These are phyloP conservation scores for Lasioglossum zephyrum DNA, from an alignment of 2,888 invertebrate species.

Conservation along the genomic window DNA sequence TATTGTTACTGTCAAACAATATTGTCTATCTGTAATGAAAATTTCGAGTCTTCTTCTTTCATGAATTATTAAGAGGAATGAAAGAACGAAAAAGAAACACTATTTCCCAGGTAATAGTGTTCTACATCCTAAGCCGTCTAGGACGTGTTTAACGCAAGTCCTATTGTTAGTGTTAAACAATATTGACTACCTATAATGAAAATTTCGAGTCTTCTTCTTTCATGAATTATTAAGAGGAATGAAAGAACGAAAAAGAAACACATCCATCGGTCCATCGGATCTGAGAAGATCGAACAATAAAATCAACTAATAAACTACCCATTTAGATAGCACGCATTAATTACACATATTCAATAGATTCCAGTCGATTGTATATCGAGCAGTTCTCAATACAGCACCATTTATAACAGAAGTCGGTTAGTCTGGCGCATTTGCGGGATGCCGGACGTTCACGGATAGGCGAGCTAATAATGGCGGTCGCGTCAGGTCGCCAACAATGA, in stretches of 20 bases:
- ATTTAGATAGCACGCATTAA: constrained; percentile 9
- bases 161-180: no score
- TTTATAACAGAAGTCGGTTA: constrained; percentile 60
- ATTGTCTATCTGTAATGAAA: no score
- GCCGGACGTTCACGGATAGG: constrained; percentile 55
- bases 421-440: constrained; percentile 63
- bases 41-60: no score
- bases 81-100: neutral
- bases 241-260: neutral
- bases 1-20: no score
- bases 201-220: no score
- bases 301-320: neutral
- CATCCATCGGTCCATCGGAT: neutral
- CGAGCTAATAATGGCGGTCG: constrained; percentile 73
- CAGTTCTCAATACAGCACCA: constrained; percentile 34
- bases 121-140: no score
- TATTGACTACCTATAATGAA: no score
- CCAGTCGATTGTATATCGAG: constrained; percentile 29
- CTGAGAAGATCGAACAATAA: neutral
- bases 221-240: no score
- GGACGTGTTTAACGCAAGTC: no score
- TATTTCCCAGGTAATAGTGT: no score
- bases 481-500: constrained; percentile 74
- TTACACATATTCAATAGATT: neutral
- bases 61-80: no score